Evolutionary conservation across 2,797 vertebrate species (phyloP).

Genomic region (Distichodus sexfasciatus): DNA sequence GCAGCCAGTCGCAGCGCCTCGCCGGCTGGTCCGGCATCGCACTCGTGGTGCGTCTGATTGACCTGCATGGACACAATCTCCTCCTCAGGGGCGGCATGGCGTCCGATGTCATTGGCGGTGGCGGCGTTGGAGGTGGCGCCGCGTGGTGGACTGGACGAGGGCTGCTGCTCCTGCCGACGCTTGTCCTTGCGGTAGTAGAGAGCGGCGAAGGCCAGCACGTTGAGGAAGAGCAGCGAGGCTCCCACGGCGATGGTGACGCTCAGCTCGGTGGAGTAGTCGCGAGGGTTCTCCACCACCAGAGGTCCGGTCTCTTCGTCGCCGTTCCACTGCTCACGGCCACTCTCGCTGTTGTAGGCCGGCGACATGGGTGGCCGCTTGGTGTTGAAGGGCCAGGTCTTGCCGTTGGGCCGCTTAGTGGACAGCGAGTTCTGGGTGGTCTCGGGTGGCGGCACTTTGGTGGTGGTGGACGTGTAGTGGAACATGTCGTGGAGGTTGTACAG

Average conservation of each 20-base stretch:
- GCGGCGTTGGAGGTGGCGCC: slow-evolving; percentile 60
- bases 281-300: slow-evolving; percentile 88
- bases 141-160: slow-evolving; percentile 89
- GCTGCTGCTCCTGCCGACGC: slow-evolving; percentile 87
- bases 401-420: slow-evolving; percentile 88
- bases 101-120: slow-evolving; percentile 80
- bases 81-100: slow-evolving; percentile 84
- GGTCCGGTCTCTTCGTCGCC: slow-evolving; percentile 84
- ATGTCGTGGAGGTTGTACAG: slow-evolving; percentile 98
- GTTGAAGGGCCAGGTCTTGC: slow-evolving; percentile 83
- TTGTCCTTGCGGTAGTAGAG: slow-evolving; percentile 99
- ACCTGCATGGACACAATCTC: slow-evolving; percentile 96
- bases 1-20: slow-evolving; percentile 85
- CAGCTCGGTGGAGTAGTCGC: slow-evolving; percentile 97
- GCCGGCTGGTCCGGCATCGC: slow-evolving; percentile 76
- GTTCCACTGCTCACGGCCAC: slow-evolving; percentile 85
- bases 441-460: slow-evolving; percentile 94
- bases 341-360: slow-evolving; percentile 89
- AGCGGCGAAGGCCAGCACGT: slow-evolving; percentile 93
- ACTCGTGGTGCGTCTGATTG: slow-evolving; percentile 91
- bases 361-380: slow-evolving; percentile 95
- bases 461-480: slow-evolving; percentile 98
- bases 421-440: slow-evolving; percentile 94
- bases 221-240: slow-evolving; percentile 95
- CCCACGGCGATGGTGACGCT: slow-evolving; percentile 97